phyloP scores from a whole-genome alignment of 2,113 vertebrate species.

The Nycticryphes semicollaris region DNA sequence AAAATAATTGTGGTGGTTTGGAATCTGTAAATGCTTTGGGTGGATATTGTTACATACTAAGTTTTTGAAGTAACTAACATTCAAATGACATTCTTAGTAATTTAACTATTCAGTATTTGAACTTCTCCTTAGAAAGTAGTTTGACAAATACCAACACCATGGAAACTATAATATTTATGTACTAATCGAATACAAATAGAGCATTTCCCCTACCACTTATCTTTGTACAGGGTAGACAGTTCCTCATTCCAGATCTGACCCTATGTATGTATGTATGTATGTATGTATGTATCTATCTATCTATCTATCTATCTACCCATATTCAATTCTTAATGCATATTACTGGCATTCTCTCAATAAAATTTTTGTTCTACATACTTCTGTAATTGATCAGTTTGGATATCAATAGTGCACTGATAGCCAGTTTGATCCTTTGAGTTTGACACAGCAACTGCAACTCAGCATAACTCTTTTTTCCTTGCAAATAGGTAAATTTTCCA shows the following conservation, averaged over 20 bases:
- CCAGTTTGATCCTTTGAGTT: neutral
- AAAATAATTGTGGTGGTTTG: conserved; percentile 69
- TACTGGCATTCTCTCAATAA: neutral
- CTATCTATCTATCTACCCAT: neutral
- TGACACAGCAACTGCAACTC: neutral
- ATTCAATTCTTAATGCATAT: neutral
- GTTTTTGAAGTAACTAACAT: conserved; percentile 61
- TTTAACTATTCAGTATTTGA: conserved; percentile 64
- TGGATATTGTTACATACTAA: conserved; percentile 58
- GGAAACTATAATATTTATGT: conserved; percentile 67
- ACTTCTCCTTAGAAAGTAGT: conserved; percentile 53
- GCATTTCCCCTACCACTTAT: conserved; percentile 28
- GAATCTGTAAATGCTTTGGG: conserved; percentile 61
- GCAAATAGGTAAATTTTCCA: neutral
- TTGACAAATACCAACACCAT: conserved; percentile 62
- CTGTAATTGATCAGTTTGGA: neutral
- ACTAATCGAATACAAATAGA: conserved; percentile 25
- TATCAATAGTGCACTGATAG: neutral
- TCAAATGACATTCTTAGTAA: conserved; percentile 51
- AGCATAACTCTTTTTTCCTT: neutral
- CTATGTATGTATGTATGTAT: neutral
- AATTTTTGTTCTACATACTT: neutral
- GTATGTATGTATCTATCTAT: neutral
- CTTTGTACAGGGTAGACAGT: neutral
- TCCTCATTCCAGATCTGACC: conserved; percentile 50